phyloP scores from a whole-genome alignment of 1,140 invertebrate species.

The Aphelenchoides besseyi region DNA sequence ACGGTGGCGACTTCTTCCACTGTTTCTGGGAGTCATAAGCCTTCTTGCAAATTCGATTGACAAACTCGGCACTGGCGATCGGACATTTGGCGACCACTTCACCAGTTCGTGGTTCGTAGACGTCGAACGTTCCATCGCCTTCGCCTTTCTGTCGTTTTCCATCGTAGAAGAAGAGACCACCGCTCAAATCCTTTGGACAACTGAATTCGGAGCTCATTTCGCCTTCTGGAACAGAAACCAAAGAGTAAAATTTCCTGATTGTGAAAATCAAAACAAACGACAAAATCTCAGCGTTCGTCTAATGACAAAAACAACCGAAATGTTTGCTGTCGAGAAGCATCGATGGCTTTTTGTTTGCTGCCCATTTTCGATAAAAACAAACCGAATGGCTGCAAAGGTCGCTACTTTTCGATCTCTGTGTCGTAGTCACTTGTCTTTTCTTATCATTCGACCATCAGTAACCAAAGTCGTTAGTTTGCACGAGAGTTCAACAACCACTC shows the following conservation, averaged over 20 bases:
- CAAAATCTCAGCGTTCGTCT: too few species aligned
- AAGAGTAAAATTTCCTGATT: too few species aligned
- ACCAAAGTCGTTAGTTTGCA: too few species aligned
- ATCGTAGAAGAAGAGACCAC: slow-evolving; percentile 49
- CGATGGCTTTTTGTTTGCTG: too few species aligned
- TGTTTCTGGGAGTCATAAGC: slow-evolving; percentile 30
- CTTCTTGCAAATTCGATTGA: slow-evolving; percentile 33
- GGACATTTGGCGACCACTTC: slow-evolving; percentile 31
- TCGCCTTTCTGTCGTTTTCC: slow-evolving; percentile 42
- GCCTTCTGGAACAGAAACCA: too few species aligned
- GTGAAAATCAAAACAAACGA: too few species aligned
- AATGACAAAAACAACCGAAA: too few species aligned
- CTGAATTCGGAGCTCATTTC: slow-evolving; percentile 13
- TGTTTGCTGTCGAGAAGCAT: too few species aligned
- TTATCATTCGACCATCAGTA: too few species aligned
- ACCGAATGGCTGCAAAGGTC: too few species aligned
- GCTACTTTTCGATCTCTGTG: not conserved
- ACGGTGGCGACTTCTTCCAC: slow-evolving; percentile 37
- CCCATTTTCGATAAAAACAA: too few species aligned
- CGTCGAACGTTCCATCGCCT: slow-evolving; percentile 32
- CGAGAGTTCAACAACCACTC: too few species aligned
- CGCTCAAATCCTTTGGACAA: slow-evolving; percentile 33
- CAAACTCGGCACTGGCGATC: slow-evolving; percentile 33
- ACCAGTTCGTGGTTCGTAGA: slow-evolving; percentile 48
- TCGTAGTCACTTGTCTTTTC: not conserved